phyloP scores from a whole-genome alignment of 2,113 vertebrate species.

The Paedocypris sp. region DNA sequence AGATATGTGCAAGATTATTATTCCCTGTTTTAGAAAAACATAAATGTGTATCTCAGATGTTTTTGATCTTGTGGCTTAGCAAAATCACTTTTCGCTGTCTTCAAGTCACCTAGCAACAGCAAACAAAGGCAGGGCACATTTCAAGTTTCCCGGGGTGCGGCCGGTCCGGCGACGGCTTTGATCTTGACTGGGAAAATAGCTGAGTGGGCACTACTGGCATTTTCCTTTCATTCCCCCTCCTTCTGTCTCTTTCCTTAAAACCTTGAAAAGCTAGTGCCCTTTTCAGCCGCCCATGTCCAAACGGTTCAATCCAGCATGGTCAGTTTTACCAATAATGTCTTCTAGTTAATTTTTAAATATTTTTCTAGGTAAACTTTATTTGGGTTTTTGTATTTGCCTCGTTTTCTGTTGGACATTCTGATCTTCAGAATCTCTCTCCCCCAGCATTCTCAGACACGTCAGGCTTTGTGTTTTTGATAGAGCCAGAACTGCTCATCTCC shows the following conservation, averaged over 20 bases:
- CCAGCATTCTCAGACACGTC: constrained; percentile 11
- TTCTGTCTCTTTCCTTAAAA: constrained; percentile 43
- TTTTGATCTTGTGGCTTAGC: constrained; percentile 67
- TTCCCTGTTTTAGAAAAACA: too few relatives aligned
- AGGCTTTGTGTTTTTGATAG: constrained; percentile 33
- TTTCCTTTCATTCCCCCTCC: constrained; percentile 65
- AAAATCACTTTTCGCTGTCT: constrained; percentile 66
- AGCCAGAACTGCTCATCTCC: constrained; percentile 38
- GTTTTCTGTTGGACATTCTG: constrained; percentile 5
- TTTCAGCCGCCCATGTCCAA: constrained; percentile 51
- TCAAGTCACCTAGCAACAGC: constrained; percentile 70
- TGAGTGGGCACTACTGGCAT: constrained; percentile 72
- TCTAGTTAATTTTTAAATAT: too few relatives aligned
- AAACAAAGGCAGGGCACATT: constrained; percentile 73
- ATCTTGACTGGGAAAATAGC: constrained; percentile 76
- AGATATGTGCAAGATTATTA: too few relatives aligned
- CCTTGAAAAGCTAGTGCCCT: constrained; percentile 46
- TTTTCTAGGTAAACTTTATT: not conserved
- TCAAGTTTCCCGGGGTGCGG: constrained; percentile 73
- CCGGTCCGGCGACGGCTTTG: constrained; percentile 64
- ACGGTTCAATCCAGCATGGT: constrained; percentile 41
- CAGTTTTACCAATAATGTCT: constrained; percentile 36
- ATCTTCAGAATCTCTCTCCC: constrained; percentile 5
- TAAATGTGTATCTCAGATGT: constrained; percentile 70
- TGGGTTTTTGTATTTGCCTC: not conserved